phyloP scores from a whole-genome alignment of 2,888 invertebrate species.

The Latheticus oryzae region DNA sequence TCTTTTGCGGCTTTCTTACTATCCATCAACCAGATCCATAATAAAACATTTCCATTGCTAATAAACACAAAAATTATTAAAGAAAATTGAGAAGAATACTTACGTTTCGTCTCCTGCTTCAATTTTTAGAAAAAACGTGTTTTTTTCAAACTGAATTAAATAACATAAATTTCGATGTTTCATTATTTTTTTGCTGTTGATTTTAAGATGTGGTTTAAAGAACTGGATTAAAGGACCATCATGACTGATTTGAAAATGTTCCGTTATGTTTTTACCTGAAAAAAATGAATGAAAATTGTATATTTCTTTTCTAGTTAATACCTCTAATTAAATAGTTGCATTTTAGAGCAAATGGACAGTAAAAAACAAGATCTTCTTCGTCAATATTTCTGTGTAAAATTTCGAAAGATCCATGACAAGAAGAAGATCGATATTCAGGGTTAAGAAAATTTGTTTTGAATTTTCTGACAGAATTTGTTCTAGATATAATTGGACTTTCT shows the following conservation, averaged over 20 bases:
- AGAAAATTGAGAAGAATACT: too few relatives aligned
- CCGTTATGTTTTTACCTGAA: slow-evolving; percentile 54
- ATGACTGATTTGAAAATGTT: slow-evolving; percentile 60
- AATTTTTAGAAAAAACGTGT: slow-evolving; percentile 58
- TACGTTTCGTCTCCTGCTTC: slow-evolving; percentile 15
- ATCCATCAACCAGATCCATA: slow-evolving; percentile 60
- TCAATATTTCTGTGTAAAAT: slow-evolving; percentile 51
- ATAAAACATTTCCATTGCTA: slow-evolving; percentile 37
- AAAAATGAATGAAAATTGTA: slow-evolving; percentile 38
- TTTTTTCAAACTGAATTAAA: slow-evolving; percentile 52
- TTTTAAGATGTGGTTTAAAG: slow-evolving; percentile 55
- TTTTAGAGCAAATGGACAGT: slow-evolving; percentile 37
- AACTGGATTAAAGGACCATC: slow-evolving; percentile 61
- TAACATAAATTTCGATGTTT: slow-evolving; percentile 52
- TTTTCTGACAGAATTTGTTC: slow-evolving; percentile 53
- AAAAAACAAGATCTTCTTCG: slow-evolving; percentile 11
- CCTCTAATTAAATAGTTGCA: slow-evolving; percentile 37
- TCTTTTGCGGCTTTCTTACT: slow-evolving; percentile 51
- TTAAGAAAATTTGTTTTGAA: slow-evolving; percentile 45
- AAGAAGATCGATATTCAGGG: slow-evolving; percentile 49
- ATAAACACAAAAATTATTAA: too few relatives aligned
- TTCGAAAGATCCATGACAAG: slow-evolving; percentile 61
- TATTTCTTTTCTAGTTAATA: slow-evolving; percentile 10
- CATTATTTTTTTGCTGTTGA: slow-evolving; percentile 52
- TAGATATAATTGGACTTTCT: slow-evolving; percentile 54